Conservation (phyloP, 2,888 invertebrate species). For the Andrena hattorfiana region DNA sequence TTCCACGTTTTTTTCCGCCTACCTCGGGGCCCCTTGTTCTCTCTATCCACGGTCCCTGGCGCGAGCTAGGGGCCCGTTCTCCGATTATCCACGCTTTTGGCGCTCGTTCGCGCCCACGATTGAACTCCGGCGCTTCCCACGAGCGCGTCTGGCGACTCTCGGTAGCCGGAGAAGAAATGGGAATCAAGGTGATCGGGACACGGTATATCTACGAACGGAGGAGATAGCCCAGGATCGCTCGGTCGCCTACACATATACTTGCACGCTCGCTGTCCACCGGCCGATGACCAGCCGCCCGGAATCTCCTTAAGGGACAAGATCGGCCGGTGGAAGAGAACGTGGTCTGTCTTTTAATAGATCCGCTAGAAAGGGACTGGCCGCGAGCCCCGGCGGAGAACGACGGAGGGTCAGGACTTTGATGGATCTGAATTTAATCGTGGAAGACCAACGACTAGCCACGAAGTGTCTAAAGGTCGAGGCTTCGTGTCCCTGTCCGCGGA, state of each 20-base stretch:
- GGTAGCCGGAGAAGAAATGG: constrained; percentile 55
- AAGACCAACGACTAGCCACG: not conserved
- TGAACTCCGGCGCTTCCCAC: constrained; percentile 50
- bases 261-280: constrained; percentile 35
- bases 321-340: constrained; percentile 20
- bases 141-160: constrained; percentile 39
- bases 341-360: constrained; percentile 24
- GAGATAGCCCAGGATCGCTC: constrained; percentile 44
- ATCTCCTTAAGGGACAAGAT: constrained; percentile 42
- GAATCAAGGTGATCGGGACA: constrained; percentile 40
- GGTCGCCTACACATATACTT: constrained; percentile 50
- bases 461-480: not conserved
- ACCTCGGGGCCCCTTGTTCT: constrained; percentile 23
- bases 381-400: not conserved
- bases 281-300: constrained; percentile 55
- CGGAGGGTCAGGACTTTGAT: not conserved
- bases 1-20: constrained; percentile 25
- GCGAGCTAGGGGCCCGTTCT: constrained; percentile 48
- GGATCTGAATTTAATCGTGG: not conserved
- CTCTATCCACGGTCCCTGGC: not conserved
- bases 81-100: constrained; percentile 66
- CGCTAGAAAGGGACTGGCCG: not conserved
- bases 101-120: constrained; percentile 60
- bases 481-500: not conserved
- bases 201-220: constrained; percentile 27